Evolutionary conservation across 2,113 vertebrate genomes (phyloP), one percentile per base, ranked within the genome.

Genomic region (Chionodraco myersi): DNA sequence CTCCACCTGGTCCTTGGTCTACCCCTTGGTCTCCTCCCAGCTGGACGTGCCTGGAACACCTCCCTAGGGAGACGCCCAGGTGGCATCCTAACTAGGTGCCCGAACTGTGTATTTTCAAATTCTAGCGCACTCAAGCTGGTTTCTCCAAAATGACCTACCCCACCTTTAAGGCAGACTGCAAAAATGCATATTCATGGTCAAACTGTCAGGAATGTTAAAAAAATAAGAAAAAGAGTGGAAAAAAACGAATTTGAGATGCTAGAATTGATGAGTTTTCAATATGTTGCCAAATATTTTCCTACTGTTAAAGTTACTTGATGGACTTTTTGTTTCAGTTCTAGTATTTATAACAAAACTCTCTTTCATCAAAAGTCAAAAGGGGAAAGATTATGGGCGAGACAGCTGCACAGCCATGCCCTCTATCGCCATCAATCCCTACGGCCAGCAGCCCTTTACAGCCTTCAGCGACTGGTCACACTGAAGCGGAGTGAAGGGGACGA

Each of bases 391-490:
- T 79, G 56, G 48, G 56, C n/a, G 8, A 67, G 57, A 57, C 72
- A 64, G 61, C 80, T 75, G 64, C 70, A 52, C 57, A 75, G 23
- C 53, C 67, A 2, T 64, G 63, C 36, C 63, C 52, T 72, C 57
- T 67, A 54, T 65, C 66, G 14, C 72, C 49, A 89, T 89, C 84
- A 77, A 83, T 88, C 70, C 63, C 63, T 58, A 51, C 48, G 65
- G 61, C 75, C 75, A n/a, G 64, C 61, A 72, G 63, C 78, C 57
- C 15, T 11, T 69, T 64, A 77, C 34, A 84, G 26, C 58, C 83
- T 41, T 41, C 48, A 59, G 66, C 76, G 74, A 83, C 62, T 72
- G 49, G 58, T 65, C 73, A 56, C 59, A 64, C 21, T 30, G 47
- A 74, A 56, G 72, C 10, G 1, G 68, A 26, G 51, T 58, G 64